phyloP scores from a whole-genome alignment of 2,888 invertebrate genomes.

The Diarsia mendica region DNA sequence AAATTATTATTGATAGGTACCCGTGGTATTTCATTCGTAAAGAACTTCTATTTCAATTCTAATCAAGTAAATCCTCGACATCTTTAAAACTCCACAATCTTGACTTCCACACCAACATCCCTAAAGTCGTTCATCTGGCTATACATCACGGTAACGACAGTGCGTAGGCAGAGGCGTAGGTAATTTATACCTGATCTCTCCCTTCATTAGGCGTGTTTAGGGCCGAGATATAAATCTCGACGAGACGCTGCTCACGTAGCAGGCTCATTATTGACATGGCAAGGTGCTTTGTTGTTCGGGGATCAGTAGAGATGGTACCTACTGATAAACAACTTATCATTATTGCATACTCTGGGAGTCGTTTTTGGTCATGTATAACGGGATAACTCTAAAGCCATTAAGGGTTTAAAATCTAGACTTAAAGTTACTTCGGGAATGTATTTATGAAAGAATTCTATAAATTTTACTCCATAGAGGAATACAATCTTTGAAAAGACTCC shows the following conservation, averaged over 20 bases:
- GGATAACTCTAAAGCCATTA: background rate
- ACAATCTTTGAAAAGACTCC: background rate
- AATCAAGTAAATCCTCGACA: background rate
- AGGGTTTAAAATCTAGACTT: background rate
- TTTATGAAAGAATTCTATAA: background rate
- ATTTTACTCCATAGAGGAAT: background rate
- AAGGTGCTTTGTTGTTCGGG: background rate
- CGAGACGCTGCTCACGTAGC: background rate
- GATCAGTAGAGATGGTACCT: background rate
- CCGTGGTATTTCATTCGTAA: background rate
- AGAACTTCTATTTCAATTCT: background rate
- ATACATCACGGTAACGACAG: slow-evolving; percentile 35
- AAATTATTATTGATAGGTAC: background rate
- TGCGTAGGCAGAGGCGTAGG: slow-evolving; percentile 31
- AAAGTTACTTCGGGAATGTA: background rate
- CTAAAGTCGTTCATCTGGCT: background rate
- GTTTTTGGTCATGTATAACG: background rate
- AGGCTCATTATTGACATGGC: slow-evolving; percentile 19
- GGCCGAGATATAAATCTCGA: slow-evolving; percentile 47
- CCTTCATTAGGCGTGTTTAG: slow-evolving; percentile 50
- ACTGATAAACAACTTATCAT: background rate
- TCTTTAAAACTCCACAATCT: background rate
- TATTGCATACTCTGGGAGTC: background rate
- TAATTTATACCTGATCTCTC: slow-evolving; percentile 44
- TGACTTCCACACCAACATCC: background rate